Evolutionary conservation across 2,113 vertebrate genomes (phyloP).

Genomic region (Muntiacus reevesi): DNA sequence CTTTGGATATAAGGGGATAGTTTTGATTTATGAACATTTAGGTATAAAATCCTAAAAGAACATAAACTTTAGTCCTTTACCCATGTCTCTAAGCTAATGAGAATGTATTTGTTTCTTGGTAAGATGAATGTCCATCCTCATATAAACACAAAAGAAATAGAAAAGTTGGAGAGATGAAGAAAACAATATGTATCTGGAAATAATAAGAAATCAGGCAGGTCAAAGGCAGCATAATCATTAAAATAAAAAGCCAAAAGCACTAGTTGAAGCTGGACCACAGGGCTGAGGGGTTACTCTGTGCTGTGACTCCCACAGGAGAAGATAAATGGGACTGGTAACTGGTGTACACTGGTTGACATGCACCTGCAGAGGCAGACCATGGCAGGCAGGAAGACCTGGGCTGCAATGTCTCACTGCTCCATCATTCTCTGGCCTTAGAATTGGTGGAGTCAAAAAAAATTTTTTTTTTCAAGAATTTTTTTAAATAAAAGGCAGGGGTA

Average conservation of each 20-base stretch:
- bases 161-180: neutral
- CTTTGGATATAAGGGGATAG: neutral
- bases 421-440: slow-evolving; percentile 80
- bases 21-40: neutral
- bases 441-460: slow-evolving; percentile 76
- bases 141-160: neutral
- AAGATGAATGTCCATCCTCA: neutral
- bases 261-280: neutral
- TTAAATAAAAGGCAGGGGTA: neutral
- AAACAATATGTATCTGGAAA: neutral
- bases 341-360: neutral
- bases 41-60: neutral
- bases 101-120: neutral
- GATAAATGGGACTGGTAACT: neutral
- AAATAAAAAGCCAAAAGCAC: neutral
- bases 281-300: neutral
- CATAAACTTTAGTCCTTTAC: neutral
- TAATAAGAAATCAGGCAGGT: neutral
- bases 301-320: neutral
- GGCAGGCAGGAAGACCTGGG: slow-evolving; percentile 87
- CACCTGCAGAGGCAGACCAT: fast-evolving
- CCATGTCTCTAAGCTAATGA: neutral
- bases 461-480: neutral
- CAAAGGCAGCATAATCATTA: neutral
- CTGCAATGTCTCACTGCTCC: slow-evolving; percentile 84